Evolutionary conservation across 2,888 invertebrate genomes (phyloP), one percentile per base, ranked within the genome.

Genomic region (Synergus laeviventris): DNA sequence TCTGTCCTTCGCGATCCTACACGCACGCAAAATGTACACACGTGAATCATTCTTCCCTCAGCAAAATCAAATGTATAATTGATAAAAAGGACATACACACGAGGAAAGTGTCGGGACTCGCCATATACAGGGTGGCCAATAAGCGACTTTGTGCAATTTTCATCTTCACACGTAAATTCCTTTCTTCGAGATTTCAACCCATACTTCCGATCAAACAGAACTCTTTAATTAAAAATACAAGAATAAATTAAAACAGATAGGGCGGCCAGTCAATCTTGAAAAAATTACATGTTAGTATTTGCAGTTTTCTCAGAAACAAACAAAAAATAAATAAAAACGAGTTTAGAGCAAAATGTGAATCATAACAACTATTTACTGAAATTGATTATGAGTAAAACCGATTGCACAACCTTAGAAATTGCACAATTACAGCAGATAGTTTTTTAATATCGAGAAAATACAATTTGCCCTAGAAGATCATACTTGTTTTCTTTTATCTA

Each of bases 121-220:
- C 75, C 80, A 83, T 82, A 85, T 84, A 86, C 85, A 86, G 84
- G 84, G 84, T 83, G 83, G 85, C 85, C 85, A 84, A 82, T 78
- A 77, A 73, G 79, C 73, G 73, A 75, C 45, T 70, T 62, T 70
- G 66, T 70, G 45, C 49, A 21, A 4, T 70, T 16, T 62, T 38
- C 62, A 62, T 11, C 36, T 62, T 11, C 5, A 24, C 21, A 24
- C 56, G 56, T 56, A 62, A 38, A 38, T 62, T 62, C 18, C 11
- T 62, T 62, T 38, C 11, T 3, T 24, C 66, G 24, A 45, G n/a
- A 49, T 45, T 66, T 45, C 66, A 66, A 45, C 24, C 24, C 24
- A 8, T 45, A 66, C 24, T 24, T 45, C 8, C 24, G 16, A 49
- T 38, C n/a, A 16, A 16, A 14, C 14, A 14, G 42, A 14, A 42